Evolutionary conservation across 2,888 invertebrate genomes (phyloP).

Genomic region (Clitarchus hookeri): DNA sequence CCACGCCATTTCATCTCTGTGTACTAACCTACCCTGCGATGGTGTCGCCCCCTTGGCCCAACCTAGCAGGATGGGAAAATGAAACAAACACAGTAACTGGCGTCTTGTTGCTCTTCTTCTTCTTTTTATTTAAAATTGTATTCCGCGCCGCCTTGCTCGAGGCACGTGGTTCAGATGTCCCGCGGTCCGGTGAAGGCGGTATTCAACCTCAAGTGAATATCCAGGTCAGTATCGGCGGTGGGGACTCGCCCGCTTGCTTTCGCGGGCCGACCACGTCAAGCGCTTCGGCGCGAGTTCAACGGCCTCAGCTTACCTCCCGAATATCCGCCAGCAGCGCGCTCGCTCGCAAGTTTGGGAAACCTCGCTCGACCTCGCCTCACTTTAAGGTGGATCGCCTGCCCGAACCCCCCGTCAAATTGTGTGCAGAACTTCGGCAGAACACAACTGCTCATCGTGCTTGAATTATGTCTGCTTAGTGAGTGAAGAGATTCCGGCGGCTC

Average conservation of each 20-base stretch:
- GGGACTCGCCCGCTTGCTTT: background rate
- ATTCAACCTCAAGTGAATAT: background rate
- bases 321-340: background rate
- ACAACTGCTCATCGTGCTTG: background rate
- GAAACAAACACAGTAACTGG: too few species aligned
- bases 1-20: too few species aligned
- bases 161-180: conserved; percentile 9
- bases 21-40: too few species aligned
- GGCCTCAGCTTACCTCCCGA: background rate
- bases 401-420: background rate
- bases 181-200: background rate
- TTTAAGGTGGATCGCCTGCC: background rate
- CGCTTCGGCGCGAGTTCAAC: background rate
- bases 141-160: background rate
- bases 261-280: background rate
- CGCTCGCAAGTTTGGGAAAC: background rate
- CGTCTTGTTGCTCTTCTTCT: too few species aligned
- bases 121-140: background rate
- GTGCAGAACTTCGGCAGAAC: background rate
- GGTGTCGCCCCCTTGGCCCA: too few species aligned
- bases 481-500: too few species aligned
- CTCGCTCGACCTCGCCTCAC: too few species aligned
- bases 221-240: background rate
- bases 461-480: too few species aligned
- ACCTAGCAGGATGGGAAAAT: too few species aligned